These are phyloP conservation scores for Acrossocheilus wenchowensis DNA, from an alignment of 2,797 vertebrate genomes.

Conservation along the genomic window DNA sequence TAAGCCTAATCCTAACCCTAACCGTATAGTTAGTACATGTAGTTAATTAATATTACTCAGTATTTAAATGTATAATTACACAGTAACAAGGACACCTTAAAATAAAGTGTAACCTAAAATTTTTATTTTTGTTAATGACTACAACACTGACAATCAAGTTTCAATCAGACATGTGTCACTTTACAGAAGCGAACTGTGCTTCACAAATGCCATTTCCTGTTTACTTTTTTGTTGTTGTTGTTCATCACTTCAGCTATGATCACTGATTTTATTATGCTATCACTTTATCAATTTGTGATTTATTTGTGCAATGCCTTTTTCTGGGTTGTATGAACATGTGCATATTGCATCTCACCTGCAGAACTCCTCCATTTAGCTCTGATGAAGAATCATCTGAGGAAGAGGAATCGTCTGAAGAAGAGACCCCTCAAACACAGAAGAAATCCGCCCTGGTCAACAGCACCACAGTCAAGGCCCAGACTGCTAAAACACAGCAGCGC, in stretches of 20 bases:
- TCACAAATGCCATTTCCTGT: neutral
- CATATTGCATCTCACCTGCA: slow-evolving; percentile 40
- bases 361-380: slow-evolving; percentile 77
- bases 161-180: neutral
- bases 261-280: too few species aligned
- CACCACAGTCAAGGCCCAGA: slow-evolving; percentile 41
- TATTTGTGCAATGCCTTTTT: neutral
- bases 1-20: too few species aligned
- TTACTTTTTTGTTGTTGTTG: neutral
- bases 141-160: neutral
- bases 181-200: neutral
- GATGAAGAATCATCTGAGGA: slow-evolving; percentile 74
- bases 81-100: too few species aligned
- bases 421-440: slow-evolving; percentile 49
- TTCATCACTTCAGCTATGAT: neutral
- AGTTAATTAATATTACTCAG: neutral
- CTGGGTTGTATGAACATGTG: neutral
- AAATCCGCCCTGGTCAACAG: slow-evolving; percentile 54
- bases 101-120: too few species aligned
- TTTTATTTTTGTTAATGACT: neutral
- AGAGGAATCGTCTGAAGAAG: slow-evolving; percentile 62
- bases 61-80: neutral
- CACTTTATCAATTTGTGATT: neutral
- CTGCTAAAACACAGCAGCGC: slow-evolving; percentile 18
- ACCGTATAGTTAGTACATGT: too few species aligned